phyloP scores from a whole-genome alignment of 2,888 invertebrate species.

The Macrosoma leucophasiata region DNA sequence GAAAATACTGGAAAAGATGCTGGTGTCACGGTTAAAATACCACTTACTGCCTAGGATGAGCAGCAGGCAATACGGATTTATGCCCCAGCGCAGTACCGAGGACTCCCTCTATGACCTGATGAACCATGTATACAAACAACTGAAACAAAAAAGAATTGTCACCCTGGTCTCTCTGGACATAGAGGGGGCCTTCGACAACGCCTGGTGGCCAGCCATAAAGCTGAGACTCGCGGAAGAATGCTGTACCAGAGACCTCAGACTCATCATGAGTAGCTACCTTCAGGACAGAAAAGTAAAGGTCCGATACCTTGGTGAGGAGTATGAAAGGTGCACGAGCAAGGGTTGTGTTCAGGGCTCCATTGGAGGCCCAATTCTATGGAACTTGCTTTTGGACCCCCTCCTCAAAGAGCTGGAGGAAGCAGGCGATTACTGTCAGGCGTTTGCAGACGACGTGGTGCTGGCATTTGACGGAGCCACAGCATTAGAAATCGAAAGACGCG shows the following conservation, averaged over 20 bases:
- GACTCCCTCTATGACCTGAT: slow-evolving; percentile 18
- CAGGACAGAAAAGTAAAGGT: slow-evolving; percentile 2
- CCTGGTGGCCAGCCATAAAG: slow-evolving; percentile 20
- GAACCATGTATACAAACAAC: slow-evolving; percentile 3
- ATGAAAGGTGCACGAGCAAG: slow-evolving; percentile 4
- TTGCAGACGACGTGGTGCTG: slow-evolving; percentile 15
- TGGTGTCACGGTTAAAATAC: slow-evolving; percentile 7
- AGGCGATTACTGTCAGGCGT: slow-evolving; percentile 16
- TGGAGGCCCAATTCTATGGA: slow-evolving; percentile 21
- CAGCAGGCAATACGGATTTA: slow-evolving; percentile 16
- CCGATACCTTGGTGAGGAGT: slow-evolving; percentile 5
- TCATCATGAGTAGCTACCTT: slow-evolving; percentile 8
- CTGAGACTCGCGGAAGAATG: slow-evolving; percentile 9
- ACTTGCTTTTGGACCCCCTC: slow-evolving; percentile 19
- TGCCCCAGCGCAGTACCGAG: slow-evolving; percentile 21
- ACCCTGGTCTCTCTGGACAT: slow-evolving; percentile 17
- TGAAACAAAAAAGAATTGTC: slow-evolving; percentile 1
- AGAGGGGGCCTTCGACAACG: slow-evolving; percentile 22
- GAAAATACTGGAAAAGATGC: slow-evolving; percentile 13
- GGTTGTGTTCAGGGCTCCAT: slow-evolving; percentile 17
- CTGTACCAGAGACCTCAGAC: slow-evolving; percentile 3
- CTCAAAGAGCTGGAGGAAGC: slow-evolving; percentile 7
- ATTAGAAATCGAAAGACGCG: slow-evolving; percentile 7
- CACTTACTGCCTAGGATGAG: slow-evolving; percentile 8
- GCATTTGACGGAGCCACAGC: slow-evolving; percentile 10